Conservation (phyloP, 2,797 vertebrate genomes). For the Liasis olivaceus region DNA sequence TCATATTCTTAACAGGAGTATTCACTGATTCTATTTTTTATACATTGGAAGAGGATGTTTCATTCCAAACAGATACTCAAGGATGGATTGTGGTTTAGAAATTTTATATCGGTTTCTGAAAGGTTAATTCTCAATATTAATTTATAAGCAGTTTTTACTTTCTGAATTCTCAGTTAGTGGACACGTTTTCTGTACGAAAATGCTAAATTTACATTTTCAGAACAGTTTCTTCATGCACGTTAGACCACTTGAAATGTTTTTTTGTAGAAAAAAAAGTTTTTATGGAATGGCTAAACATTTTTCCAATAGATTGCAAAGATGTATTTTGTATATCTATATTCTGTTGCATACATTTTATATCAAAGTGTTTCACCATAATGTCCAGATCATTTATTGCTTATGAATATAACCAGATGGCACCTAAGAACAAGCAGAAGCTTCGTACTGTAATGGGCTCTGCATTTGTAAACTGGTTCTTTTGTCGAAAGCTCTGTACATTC, state of each 20-base stretch:
- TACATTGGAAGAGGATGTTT: not conserved
- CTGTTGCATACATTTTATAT: slow-evolving; percentile 27
- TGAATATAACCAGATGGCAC: not conserved
- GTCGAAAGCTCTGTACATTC: not conserved
- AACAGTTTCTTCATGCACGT: not conserved
- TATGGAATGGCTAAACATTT: slow-evolving; percentile 30
- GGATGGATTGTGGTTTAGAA: slow-evolving; percentile 20
- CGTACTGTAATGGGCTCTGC: not conserved
- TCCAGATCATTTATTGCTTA: not conserved
- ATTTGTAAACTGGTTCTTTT: not conserved
- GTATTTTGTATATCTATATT: slow-evolving; percentile 29
- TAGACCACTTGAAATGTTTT: slow-evolving; percentile 19
- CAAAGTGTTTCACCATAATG: not conserved
- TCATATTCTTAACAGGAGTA: slow-evolving; percentile 25
- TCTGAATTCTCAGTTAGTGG: slow-evolving; percentile 27
- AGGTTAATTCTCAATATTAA: slow-evolving; percentile 5
- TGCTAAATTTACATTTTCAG: not conserved
- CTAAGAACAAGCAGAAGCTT: not conserved
- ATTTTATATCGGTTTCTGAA: not conserved
- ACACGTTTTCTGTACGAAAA: not conserved
- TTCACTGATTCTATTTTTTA: slow-evolving; percentile 14
- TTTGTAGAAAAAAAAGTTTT: slow-evolving; percentile 45
- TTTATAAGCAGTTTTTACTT: not conserved
- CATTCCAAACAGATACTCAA: not conserved
- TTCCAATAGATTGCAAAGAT: slow-evolving; percentile 41